Conservation (phyloP, 1,140 invertebrate genomes). For the Coenobita brevimanus region DNA sequence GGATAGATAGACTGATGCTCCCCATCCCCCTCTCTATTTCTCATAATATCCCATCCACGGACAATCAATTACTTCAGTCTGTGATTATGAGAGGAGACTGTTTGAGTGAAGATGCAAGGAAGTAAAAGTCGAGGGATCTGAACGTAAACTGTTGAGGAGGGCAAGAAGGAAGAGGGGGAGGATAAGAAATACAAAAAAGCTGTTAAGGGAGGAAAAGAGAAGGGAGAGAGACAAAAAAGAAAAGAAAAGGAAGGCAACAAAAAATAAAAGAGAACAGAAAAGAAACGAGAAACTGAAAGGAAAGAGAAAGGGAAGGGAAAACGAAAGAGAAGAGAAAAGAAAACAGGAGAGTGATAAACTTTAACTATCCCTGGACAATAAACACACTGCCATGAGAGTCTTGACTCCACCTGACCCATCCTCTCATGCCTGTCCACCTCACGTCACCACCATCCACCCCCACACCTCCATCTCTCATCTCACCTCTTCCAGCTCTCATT, state of each 20-base stretch:
- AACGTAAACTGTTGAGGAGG: background rate
- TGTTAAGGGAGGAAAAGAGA: background rate
- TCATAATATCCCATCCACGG: too few relatives aligned
- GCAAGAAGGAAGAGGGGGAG: background rate
- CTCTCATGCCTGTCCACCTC: background rate
- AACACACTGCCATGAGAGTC: too few relatives aligned
- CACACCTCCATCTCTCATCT: background rate
- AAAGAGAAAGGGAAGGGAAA: background rate
- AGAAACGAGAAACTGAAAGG: background rate
- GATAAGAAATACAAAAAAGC: background rate
- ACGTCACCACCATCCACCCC: background rate
- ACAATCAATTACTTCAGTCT: too few relatives aligned
- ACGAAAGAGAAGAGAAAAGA: background rate
- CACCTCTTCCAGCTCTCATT: too few relatives aligned
- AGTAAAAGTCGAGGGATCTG: too few relatives aligned
- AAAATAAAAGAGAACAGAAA: background rate
- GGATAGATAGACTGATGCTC: too few relatives aligned
- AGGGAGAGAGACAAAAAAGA: background rate
- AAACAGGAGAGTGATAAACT: background rate
- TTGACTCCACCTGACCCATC: too few relatives aligned
- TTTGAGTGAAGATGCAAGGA: too few relatives aligned
- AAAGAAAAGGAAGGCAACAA: background rate
- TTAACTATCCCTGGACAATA: too few relatives aligned
- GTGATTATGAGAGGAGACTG: too few relatives aligned
- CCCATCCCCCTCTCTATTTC: too few relatives aligned